A percentile compares a stretch with the other conserved stretches of the same genome.
These are phyloP conservation scores for Aulostomus chinensis DNA, from an alignment of 2,797 vertebrate genomes.

Conservation along the genomic window DNA sequence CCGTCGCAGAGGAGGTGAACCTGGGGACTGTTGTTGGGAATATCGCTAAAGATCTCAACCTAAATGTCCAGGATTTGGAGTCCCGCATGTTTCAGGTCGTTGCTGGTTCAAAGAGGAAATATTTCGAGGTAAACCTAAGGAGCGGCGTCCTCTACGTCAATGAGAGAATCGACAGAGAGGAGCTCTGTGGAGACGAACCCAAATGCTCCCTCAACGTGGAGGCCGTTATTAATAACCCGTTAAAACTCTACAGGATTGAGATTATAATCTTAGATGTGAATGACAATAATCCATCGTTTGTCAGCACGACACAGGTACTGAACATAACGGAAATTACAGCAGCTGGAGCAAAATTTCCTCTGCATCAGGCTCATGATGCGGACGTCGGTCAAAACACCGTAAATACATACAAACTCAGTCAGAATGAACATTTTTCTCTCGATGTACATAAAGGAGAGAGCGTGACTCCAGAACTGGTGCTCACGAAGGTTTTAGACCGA, in stretches of 20 bases:
- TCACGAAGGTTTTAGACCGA: slow-evolving; percentile 69
- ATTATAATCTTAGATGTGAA: slow-evolving; percentile 61
- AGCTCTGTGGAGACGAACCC: slow-evolving; percentile 44
- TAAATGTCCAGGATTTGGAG: slow-evolving; percentile 82
- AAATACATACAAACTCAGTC: slow-evolving; percentile 81
- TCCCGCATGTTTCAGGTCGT: slow-evolving; percentile 79
- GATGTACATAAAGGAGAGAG: slow-evolving; percentile 47
- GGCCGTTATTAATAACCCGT: slow-evolving; percentile 73
- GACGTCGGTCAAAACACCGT: slow-evolving; percentile 83
- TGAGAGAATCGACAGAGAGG: slow-evolving; percentile 68
- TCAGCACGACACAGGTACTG: neutral
- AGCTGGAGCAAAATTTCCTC: slow-evolving; percentile 73
- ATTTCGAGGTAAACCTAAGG: slow-evolving; percentile 67
- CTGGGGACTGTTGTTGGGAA: slow-evolving; percentile 84
- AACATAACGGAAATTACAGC: slow-evolving; percentile 53
- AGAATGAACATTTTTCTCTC: slow-evolving; percentile 82
- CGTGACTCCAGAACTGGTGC: slow-evolving; percentile 44
- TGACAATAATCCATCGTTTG: slow-evolving; percentile 58
- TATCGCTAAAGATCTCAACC: slow-evolving; percentile 81
- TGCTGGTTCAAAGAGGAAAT: slow-evolving; percentile 74
- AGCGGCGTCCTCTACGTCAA: slow-evolving; percentile 55
- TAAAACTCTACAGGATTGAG: slow-evolving; percentile 70
- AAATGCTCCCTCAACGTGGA: slow-evolving; percentile 71
- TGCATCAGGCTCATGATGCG: slow-evolving; percentile 80
- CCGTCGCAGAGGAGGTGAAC: slow-evolving; percentile 84